A percentile compares a stretch with the other conserved stretches of the same genome.
Evolutionary conservation across 2,797 vertebrate species (phyloP).

Genomic region (Cyprinodon diabolis): DNA sequence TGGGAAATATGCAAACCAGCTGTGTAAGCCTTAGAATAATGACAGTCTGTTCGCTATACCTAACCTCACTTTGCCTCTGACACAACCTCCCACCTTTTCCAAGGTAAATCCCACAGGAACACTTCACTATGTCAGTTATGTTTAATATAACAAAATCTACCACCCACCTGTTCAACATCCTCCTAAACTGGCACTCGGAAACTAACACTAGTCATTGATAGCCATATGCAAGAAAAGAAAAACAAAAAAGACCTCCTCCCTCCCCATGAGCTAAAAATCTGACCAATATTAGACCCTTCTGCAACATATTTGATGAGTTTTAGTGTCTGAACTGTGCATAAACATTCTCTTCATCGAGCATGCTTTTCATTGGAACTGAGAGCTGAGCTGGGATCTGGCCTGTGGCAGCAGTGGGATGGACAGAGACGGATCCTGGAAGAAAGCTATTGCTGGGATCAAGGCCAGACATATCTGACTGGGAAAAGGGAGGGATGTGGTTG

Average conservation of each 20-base stretch:
- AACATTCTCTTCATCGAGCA: conserved; percentile 34
- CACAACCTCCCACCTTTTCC: conserved; percentile 76
- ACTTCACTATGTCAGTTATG: conserved; percentile 67
- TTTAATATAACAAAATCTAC: conserved; percentile 45
- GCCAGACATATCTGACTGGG: conserved; percentile 57
- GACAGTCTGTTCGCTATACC: conserved; percentile 76
- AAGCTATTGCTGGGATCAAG: conserved; percentile 48
- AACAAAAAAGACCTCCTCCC: neutral
- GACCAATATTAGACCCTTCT: neutral
- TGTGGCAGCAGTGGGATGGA: conserved; percentile 55
- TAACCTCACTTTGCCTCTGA: conserved; percentile 74
- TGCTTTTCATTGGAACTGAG: conserved; percentile 41
- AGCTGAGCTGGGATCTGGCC: conserved; percentile 44
- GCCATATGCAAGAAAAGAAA: conserved; percentile 29
- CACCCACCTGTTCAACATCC: conserved; percentile 32
- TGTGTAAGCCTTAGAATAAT: conserved; percentile 61
- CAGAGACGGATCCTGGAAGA: conserved; percentile 43
- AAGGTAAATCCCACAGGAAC: conserved; percentile 66
- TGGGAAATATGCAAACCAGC: conserved; percentile 62
- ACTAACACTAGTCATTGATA: conserved; percentile 25
- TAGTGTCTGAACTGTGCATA: conserved; percentile 18
- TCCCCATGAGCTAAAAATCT: conserved; percentile 10
- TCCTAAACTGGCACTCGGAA: conserved; percentile 23
- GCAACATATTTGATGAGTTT: conserved; percentile 25
- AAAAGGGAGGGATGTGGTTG: conserved; percentile 61